Conservation (phyloP, 2,888 invertebrate genomes). For the Drosophila siamana region DNA sequence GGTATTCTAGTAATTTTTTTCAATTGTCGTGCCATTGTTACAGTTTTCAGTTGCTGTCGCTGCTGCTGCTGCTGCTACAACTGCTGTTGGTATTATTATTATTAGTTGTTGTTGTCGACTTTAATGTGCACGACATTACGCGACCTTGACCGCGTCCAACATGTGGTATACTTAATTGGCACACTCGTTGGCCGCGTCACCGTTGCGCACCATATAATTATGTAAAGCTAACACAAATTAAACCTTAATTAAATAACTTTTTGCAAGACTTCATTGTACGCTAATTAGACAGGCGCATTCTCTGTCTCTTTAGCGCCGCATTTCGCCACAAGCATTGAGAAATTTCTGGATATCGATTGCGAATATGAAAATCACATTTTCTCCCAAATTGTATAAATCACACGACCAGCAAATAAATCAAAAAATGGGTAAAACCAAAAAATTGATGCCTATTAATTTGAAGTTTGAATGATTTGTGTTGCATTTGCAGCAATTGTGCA, state of each 20-base stretch:
- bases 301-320: neutral
- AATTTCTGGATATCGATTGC: slow-evolving; percentile 1
- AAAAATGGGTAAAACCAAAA: neutral
- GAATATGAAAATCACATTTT: slow-evolving; percentile 26
- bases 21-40: slow-evolving; percentile 57
- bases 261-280: slow-evolving; percentile 15
- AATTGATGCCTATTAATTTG: slow-evolving; percentile 67
- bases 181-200: slow-evolving; percentile 39
- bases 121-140: slow-evolving; percentile 73
- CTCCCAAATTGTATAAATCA: slow-evolving; percentile 61
- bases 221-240: slow-evolving; percentile 56
- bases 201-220: slow-evolving; percentile 61
- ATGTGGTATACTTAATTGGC: slow-evolving; percentile 79
- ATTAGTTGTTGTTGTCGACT: slow-evolving; percentile 40
- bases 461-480: slow-evolving; percentile 64
- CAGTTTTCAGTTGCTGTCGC: slow-evolving; percentile 39
- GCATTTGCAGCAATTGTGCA: slow-evolving; percentile 14
- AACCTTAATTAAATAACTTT: slow-evolving; percentile 53
- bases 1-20: slow-evolving; percentile 53
- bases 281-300: slow-evolving; percentile 20
- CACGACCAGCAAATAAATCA: slow-evolving; percentile 6
- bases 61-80: slow-evolving; percentile 22
- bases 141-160: slow-evolving; percentile 79
- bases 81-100: slow-evolving; percentile 26
- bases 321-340: neutral